Conservation (phyloP, 2,888 invertebrate genomes). For the Mycalesis mineus region DNA sequence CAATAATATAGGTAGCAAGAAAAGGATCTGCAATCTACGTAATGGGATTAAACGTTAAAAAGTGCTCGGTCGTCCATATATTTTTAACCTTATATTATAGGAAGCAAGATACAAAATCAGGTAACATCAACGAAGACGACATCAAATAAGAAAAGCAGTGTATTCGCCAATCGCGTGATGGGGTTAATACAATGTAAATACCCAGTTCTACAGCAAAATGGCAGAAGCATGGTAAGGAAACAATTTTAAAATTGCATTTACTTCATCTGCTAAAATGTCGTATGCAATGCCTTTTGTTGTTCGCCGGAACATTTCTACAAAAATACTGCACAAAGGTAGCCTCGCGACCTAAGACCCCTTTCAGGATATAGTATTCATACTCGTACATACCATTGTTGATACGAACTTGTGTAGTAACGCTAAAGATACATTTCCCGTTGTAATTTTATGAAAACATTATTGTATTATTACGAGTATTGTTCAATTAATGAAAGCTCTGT, state of each 20-base stretch:
- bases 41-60: too few species aligned
- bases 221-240: not conserved
- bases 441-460: not conserved
- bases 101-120: too few species aligned
- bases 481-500: not conserved
- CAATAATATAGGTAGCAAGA: too few species aligned
- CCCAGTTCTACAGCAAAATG: not conserved
- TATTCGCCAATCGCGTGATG: too few species aligned
- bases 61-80: too few species aligned
- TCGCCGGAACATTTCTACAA: slow-evolving; percentile 10
- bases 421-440: slow-evolving; percentile 1
- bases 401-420: slow-evolving; percentile 15
- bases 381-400: slow-evolving; percentile 41
- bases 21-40: too few species aligned
- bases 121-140: too few species aligned
- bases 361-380: slow-evolving; percentile 52
- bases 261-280: slow-evolving; percentile 10
- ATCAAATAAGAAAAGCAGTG: too few species aligned
- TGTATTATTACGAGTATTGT: not conserved
- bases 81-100: too few species aligned
- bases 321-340: slow-evolving; percentile 17
- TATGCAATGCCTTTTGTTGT: slow-evolving; percentile 16
- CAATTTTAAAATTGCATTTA: slow-evolving; percentile 5
- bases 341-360: slow-evolving; percentile 27
- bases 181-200: not conserved